Base-by-base conservation (phyloP, 92 coral and sea anemone species). In the Epizoanthus scotinus region DNA sequence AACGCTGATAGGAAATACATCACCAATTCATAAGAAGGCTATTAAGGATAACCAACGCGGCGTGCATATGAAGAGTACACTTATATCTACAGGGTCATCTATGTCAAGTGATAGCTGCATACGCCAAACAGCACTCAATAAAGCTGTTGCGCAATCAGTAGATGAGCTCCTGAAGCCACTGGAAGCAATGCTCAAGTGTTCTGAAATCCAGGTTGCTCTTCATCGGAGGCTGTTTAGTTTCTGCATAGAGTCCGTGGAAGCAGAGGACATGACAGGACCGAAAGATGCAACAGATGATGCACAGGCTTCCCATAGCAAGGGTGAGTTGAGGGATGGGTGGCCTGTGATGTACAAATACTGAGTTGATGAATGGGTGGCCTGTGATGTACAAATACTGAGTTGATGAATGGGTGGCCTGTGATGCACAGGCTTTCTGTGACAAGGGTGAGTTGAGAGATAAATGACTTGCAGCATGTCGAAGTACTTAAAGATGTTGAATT, bases 121-220 rank as follows among this genome's bases (percentile, higher is more conserved):
- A n/a, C 36, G 57, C 1, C 56, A 69, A 44, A 47, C 34, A 27
- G 38, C 31, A 8, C 12, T 10, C 47, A 9, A 15, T 42, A 26
- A 73, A 53, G 67, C 53, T 52, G 80, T 18, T 55, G 36, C 12
- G 6, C 25, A 53, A 49, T 22, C 74, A 44, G 27, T 62, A 5
- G 67, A 55, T 50, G 80, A 59, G 66, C 53, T 73, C 17, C 49
- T n/a, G 20, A 55, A 26, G 54, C 80, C 80, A 8, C 24, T 73
- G 24, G 80, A 55, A 55, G 80, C 67, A 52, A 27, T 73, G 67
- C 52, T 73, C 7, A 55, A 73, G 80, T 42, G 66, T 55, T 55
- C 64, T 10, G 66, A 59, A 55, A 73, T 73, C 44, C 80, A 73
- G 53, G 29, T 73, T 55, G 58, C 80, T 8, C 63, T 73, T 29